Evolutionary conservation across 2,888 invertebrate genomes (phyloP).

Genomic region (Acrobasis consociella): DNA sequence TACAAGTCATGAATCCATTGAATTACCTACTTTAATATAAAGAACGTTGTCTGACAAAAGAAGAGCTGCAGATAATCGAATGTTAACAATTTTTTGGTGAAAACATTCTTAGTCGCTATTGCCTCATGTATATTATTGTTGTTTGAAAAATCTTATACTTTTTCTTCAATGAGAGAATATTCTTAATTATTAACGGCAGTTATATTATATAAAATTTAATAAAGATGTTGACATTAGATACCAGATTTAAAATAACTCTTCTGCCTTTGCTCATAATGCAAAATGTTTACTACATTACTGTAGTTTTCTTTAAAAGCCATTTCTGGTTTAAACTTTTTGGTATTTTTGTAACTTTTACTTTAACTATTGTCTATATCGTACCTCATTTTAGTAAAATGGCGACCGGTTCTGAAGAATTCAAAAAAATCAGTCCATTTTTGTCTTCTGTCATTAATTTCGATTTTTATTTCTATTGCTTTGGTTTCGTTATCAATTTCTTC

Average conservation of each 20-base stretch:
- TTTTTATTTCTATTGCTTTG: not conserved
- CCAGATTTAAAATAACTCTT: not conserved
- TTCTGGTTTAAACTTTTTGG: not conserved
- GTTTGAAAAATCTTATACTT: no score
- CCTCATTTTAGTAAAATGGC: not conserved
- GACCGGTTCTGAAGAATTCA: not conserved
- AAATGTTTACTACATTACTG: not conserved
- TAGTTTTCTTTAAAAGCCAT: not conserved
- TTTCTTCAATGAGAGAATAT: no score
- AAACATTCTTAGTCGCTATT: no score
- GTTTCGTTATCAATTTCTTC: constrained; percentile 3
- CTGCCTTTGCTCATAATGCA: constrained; percentile 1
- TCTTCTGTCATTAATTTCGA: not conserved
- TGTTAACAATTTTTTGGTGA: no score
- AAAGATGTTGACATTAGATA: not conserved
- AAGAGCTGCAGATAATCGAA: no score
- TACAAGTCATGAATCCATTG: no score
- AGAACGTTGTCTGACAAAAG: no score
- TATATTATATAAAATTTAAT: not conserved
- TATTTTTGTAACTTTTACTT: not conserved
- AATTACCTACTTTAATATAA: no score
- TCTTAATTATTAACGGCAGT: no score
- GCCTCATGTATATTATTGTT: no score
- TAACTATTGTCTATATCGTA: not conserved
- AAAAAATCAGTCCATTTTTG: not conserved